These are phyloP conservation scores for Gortyna flavago DNA, from an alignment of 2,888 invertebrate genomes.

Conservation along the genomic window DNA sequence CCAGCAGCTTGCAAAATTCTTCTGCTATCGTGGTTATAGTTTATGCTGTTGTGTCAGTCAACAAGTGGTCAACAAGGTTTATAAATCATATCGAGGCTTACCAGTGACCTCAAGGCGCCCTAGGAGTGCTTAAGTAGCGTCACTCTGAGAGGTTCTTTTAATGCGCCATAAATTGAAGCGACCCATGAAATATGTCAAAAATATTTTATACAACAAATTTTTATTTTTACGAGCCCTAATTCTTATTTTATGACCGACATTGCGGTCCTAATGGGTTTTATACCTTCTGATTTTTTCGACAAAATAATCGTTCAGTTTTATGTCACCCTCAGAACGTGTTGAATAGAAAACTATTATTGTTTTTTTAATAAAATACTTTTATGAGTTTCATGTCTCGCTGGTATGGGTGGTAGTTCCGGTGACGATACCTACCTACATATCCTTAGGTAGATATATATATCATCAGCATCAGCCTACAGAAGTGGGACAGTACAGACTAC, in stretches of 20 bases:
- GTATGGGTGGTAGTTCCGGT: not conserved
- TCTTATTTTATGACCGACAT: slow-evolving; percentile 65
- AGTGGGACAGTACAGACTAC: too few relatives aligned
- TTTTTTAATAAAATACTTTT: slow-evolving; percentile 55
- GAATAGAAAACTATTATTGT: slow-evolving; percentile 63
- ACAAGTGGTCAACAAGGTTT: too few relatives aligned
- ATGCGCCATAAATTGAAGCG: slow-evolving; percentile 33
- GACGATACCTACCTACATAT: not conserved
- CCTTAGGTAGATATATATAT: not conserved
- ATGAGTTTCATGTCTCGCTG: slow-evolving; percentile 31
- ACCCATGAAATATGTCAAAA: slow-evolving; percentile 49
- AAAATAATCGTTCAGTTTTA: slow-evolving; percentile 63
- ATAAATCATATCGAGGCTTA: not conserved
- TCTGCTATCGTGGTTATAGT: not conserved
- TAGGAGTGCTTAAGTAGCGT: not conserved
- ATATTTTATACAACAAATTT: slow-evolving; percentile 53
- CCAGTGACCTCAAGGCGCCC: not conserved
- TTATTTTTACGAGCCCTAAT: slow-evolving; percentile 63
- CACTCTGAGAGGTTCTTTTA: slow-evolving; percentile 6
- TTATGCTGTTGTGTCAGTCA: not conserved
- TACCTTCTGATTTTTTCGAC: slow-evolving; percentile 58
- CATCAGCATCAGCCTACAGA: too few relatives aligned
- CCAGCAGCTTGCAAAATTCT: not conserved
- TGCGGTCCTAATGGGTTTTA: slow-evolving; percentile 67
- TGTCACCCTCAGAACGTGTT: slow-evolving; percentile 47